Evolutionary conservation across 92 coral and sea anemone genomes (phyloP).

Genomic region (Pocillopora meandrina): DNA sequence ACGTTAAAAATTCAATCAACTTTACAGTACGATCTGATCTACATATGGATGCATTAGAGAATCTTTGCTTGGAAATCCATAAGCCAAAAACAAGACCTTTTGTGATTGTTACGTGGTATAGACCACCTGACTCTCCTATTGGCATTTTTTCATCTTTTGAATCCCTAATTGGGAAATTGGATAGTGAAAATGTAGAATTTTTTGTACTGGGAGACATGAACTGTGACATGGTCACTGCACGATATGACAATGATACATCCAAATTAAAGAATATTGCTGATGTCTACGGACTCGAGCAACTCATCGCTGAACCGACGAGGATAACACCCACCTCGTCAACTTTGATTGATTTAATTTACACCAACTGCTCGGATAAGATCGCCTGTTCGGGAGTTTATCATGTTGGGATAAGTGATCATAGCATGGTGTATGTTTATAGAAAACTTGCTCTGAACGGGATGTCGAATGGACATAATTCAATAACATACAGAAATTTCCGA

Average conservation of each 20-base stretch:
- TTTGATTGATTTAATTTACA: constrained; percentile 17
- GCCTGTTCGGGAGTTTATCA: constrained; percentile 46
- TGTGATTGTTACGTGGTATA: too few relatives aligned
- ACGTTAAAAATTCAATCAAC: too few relatives aligned
- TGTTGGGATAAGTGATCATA: constrained; percentile 42
- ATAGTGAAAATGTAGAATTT: constrained; percentile 37
- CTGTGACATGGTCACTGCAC: constrained; percentile 43
- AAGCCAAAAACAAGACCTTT: too few relatives aligned
- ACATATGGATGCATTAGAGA: too few relatives aligned
- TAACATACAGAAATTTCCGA: constrained; percentile 32
- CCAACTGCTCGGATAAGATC: constrained; percentile 44
- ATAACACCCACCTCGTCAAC: constrained; percentile 18
- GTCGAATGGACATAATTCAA: constrained; percentile 19
- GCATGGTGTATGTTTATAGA: constrained; percentile 40
- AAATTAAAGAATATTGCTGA: constrained; percentile 36
- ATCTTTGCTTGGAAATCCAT: too few relatives aligned
- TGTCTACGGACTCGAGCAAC: constrained; percentile 45
- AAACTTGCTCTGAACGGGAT: constrained; percentile 34
- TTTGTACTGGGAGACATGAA: constrained; percentile 42
- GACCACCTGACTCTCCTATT: too few relatives aligned
- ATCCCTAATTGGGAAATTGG: constrained; percentile 52
- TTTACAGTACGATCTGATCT: too few relatives aligned
- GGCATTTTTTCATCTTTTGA: too few relatives aligned
- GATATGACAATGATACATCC: constrained; percentile 46
- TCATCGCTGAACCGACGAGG: constrained; percentile 43